phyloP scores from a whole-genome alignment of 1,140 invertebrate species.

The Apis dorsata region DNA sequence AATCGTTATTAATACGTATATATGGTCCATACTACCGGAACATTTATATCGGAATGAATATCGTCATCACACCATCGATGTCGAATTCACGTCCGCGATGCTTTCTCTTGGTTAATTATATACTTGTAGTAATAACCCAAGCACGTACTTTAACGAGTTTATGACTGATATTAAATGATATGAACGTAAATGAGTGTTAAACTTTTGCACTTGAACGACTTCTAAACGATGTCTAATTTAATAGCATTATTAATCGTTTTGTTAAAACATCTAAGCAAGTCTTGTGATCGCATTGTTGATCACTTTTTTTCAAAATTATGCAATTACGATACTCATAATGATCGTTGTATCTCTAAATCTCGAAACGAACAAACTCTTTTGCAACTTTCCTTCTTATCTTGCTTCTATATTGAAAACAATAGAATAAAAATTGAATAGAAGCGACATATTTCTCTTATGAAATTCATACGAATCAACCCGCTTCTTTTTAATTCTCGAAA shows the following conservation, averaged over 20 bases:
- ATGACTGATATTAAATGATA: background rate
- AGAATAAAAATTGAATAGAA: background rate
- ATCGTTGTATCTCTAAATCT: background rate
- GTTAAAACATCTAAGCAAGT: background rate
- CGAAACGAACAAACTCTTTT: background rate
- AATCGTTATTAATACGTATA: too few species aligned
- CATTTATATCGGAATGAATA: too few species aligned
- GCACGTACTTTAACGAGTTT: background rate
- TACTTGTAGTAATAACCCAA: background rate
- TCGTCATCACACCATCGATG: background rate
- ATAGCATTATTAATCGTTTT: background rate
- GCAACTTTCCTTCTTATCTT: too few species aligned
- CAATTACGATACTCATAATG: background rate
- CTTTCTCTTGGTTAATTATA: background rate
- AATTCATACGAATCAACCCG: background rate
- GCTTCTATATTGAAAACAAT: too few species aligned
- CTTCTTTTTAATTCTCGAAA: background rate
- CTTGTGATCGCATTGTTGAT: background rate
- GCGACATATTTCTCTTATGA: background rate
- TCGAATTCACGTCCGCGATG: background rate
- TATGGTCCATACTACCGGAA: too few species aligned
- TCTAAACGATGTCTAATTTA: background rate
- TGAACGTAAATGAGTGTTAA: background rate
- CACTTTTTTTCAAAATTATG: background rate
- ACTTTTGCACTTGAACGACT: background rate